phyloP scores from a whole-genome alignment of 2,797 vertebrate species.

The Taeniopygia guttata region DNA sequence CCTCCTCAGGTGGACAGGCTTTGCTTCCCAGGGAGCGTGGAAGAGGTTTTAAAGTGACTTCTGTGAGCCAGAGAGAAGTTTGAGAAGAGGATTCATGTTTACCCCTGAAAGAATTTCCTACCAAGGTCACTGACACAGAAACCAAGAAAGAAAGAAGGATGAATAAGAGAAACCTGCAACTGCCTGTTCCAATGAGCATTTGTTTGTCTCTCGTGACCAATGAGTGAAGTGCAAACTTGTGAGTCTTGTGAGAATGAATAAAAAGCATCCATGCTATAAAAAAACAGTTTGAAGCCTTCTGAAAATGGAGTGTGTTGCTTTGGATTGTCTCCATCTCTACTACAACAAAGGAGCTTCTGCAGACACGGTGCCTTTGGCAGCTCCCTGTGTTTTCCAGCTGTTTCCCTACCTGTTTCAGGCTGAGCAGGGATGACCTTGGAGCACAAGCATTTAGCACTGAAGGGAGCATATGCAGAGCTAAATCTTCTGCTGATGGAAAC shows the following conservation, averaged over 20 bases:
- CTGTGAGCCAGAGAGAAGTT: not conserved
- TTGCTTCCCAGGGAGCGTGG: accelerated
- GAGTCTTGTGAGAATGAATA: not conserved
- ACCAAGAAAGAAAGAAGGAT: not conserved
- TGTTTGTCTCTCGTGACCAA: not conserved
- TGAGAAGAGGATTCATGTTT: not conserved
- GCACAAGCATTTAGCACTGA: not conserved
- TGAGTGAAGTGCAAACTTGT: not conserved
- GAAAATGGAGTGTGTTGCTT: not conserved
- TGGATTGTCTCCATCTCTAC: not conserved
- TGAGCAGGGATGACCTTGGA: not conserved
- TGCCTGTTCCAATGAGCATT: not conserved
- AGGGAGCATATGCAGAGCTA: not conserved
- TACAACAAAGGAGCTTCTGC: not conserved
- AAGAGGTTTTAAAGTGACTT: not conserved
- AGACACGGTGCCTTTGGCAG: not conserved
- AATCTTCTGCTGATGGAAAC: not conserved
- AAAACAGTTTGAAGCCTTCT: not conserved
- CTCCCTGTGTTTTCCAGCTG: not conserved
- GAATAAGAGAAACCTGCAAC: not conserved
- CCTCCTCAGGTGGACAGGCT: not conserved
- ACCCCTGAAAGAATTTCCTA: not conserved
- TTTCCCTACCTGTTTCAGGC: not conserved
- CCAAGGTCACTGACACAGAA: not conserved
- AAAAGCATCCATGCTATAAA: not conserved